Percentiles rank a stretch among this genome's conserved stretches.
These are phyloP conservation scores for Ectropis crepuscularia DNA, from an alignment of 2,888 invertebrate genomes.

Conservation along the genomic window DNA sequence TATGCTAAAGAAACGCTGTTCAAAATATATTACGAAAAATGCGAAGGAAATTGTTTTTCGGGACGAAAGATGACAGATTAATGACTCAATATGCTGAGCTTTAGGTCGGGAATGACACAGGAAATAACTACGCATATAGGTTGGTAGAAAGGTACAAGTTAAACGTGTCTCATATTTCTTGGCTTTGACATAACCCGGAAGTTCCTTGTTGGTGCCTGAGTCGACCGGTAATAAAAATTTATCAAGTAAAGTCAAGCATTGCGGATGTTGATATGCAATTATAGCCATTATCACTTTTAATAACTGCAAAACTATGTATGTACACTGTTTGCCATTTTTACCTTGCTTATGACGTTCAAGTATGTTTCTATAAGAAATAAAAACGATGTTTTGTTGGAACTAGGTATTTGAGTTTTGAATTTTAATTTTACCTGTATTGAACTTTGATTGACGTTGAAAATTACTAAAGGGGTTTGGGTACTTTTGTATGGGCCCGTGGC, in stretches of 20 bases:
- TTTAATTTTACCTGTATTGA: too few species aligned
- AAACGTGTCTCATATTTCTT: constrained; percentile 13
- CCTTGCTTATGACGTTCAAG: too few species aligned
- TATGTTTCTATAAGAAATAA: too few species aligned
- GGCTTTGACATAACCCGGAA: constrained; percentile 20
- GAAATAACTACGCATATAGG: constrained; percentile 15
- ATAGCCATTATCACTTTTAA: not conserved
- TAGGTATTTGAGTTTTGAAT: too few species aligned
- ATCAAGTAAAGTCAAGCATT: not conserved
- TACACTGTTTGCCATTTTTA: too few species aligned
- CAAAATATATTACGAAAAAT: constrained; percentile 14
- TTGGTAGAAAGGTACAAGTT: constrained; percentile 4
- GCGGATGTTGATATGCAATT: not conserved
- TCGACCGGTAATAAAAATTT: constrained; percentile 10
- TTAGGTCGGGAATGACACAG: constrained; percentile 10
- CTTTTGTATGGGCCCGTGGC: too few species aligned
- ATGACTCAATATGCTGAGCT: constrained; percentile 20
- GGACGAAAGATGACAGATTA: constrained; percentile 20
- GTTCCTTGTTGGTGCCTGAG: constrained; percentile 7
- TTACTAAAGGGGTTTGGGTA: too few species aligned
- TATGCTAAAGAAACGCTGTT: constrained; percentile 7
- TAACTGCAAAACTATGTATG: too few species aligned
- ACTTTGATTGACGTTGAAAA: too few species aligned
- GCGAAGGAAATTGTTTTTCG: constrained; percentile 14
- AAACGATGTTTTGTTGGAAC: too few species aligned